Conservation (phyloP, 1,140 invertebrate genomes). For the Whitmania pigra region DNA sequence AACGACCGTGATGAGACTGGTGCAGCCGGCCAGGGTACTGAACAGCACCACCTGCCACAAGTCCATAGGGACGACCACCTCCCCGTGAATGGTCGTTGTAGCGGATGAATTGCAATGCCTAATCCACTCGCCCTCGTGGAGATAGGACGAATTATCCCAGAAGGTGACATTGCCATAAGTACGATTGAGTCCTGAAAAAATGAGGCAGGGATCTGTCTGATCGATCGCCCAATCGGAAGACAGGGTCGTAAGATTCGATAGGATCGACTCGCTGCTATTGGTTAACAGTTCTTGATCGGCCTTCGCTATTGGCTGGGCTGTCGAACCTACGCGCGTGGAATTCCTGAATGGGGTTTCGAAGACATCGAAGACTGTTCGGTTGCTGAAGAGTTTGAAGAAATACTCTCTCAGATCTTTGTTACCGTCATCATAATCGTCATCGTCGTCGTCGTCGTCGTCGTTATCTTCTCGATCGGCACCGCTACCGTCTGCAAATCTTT, state of each 20-base stretch:
- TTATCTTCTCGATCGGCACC: neutral
- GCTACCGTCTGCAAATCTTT: neutral
- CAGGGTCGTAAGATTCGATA: too few species aligned
- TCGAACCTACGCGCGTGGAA: neutral
- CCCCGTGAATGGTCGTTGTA: neutral
- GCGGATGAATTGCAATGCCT: neutral
- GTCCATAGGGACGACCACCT: neutral
- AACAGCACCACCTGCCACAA: constrained; percentile 22
- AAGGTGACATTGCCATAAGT: too few species aligned
- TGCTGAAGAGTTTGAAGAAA: neutral
- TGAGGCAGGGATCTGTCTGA: too few species aligned
- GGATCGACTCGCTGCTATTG: neutral
- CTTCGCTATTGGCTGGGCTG: neutral
- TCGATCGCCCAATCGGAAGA: too few species aligned
- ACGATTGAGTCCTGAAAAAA: too few species aligned
- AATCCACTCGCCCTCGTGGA: neutral
- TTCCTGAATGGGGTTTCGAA: neutral
- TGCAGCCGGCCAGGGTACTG: constrained; percentile 17
- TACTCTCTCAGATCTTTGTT: constrained; percentile 2
- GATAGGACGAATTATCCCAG: too few species aligned
- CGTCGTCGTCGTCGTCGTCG: neutral
- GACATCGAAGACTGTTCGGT: neutral
- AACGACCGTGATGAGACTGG: constrained; percentile 23
- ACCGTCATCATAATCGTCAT: neutral
- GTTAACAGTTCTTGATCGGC: neutral